Base-by-base conservation (phyloP, 2,888 invertebrate genomes). In the Xylophagus ater region DNA sequence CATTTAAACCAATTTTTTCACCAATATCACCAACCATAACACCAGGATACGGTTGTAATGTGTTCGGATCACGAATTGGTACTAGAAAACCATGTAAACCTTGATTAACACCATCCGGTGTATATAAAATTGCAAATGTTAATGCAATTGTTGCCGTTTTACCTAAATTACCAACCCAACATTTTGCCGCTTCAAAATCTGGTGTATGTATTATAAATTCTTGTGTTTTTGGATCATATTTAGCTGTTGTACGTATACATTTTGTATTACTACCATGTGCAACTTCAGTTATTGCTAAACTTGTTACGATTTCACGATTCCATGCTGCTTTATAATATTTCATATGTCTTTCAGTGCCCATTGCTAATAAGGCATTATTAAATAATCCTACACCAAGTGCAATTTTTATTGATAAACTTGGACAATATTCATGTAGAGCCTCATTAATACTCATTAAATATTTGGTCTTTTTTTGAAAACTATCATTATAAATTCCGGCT, bases 251-350 rank as follows among this genome's bases (percentile, higher is more conserved):
- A 52, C 86, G 74, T 77, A 94, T 84, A 36, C 80, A 80, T 50
- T 87, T 86, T 4, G 89, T 88, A 65, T 96, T 93, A 23, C 90
- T 90, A 0, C 96, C 97, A 65, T 97, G 96, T 17, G 87, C 77
- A 18, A 96, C 72, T 70, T 97, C 97, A 2, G 96, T 97, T 46
- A 96, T 66, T 1, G 88, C 86, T 61, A 93, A 78, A 53, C 87
- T 86, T 3, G 89, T 84, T 45, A 81, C 66, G 38, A 81, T 72
- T 68, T 83, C 76, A 58, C 81, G 74, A 51, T 76, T 74, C 67
- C 78, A 79, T 1, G 78, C 75, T 4, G 77, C 77, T 49, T 77
- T 72, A 49, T 76, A 78, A 45, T 80, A 76, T 49, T 77, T 73
- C 41, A 70, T 62, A 53, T 85, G 84, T 26, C 81, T 67, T 51